Conservation (phyloP, 2,797 vertebrate species). For the Percopsis omiscomaycus region DNA sequence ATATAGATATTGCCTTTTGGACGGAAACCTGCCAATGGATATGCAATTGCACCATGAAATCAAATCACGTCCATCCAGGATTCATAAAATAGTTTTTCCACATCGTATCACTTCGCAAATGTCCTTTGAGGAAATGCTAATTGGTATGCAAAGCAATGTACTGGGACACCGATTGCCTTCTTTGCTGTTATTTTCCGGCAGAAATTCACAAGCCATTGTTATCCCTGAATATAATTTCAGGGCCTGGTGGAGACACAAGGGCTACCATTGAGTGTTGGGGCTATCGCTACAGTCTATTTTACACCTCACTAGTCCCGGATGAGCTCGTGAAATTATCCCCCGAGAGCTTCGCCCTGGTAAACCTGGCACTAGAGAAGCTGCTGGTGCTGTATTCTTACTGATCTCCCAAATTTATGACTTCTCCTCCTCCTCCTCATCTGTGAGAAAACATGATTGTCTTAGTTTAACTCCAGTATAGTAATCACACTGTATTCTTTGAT, state of each 20-base stretch:
- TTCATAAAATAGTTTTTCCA: conserved; percentile 12
- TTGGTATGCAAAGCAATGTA: conserved; percentile 36
- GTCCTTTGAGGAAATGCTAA: conserved; percentile 25
- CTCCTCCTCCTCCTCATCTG: conserved; percentile 47
- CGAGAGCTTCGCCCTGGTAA: conserved; percentile 55
- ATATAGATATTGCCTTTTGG: neutral
- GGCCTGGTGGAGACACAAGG: conserved; percentile 59
- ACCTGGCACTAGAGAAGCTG: conserved; percentile 46
- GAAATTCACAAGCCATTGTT: conserved; percentile 56
- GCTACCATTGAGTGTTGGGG: conserved; percentile 58
- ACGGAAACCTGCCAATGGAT: neutral
- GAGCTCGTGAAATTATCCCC: conserved; percentile 68
- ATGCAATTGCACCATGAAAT: conserved; percentile 2
- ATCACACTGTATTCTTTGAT: neutral
- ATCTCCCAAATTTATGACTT: conserved; percentile 74
- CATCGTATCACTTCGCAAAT: conserved; percentile 11
- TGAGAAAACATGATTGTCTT: conserved; percentile 43
- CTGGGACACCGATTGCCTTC: conserved; percentile 12
- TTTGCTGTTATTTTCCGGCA: conserved; percentile 30
- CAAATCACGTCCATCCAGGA: conserved; percentile 4
- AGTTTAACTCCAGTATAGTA: conserved; percentile 28
- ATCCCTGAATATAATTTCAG: conserved; percentile 67
- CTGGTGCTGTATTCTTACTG: conserved; percentile 47
- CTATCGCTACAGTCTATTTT: conserved; percentile 76
- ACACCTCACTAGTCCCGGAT: conserved; percentile 77